Conservation (phyloP, 1,140 invertebrate genomes). For the Trachymyrmex septentrionalis region DNA sequence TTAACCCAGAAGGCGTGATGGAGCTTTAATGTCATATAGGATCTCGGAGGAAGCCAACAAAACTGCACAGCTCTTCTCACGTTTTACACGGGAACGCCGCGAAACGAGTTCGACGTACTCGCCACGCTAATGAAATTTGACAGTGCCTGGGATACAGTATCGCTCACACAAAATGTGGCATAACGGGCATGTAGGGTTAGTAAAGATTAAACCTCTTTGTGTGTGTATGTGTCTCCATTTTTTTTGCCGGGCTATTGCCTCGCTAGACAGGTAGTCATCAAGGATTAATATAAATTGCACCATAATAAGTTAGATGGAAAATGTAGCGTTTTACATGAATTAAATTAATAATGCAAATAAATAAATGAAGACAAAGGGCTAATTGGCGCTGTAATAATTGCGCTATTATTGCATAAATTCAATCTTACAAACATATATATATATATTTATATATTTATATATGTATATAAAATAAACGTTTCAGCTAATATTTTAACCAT, state of each 20-base stretch:
- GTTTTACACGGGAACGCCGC: neutral
- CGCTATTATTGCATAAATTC: too few species aligned
- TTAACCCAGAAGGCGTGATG: constrained; percentile 30
- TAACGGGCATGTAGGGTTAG: constrained; percentile 11
- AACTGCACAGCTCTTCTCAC: constrained; percentile 26
- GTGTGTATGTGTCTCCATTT: constrained; percentile 22
- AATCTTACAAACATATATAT: too few species aligned
- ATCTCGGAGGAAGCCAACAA: constrained; percentile 49
- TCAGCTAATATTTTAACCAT: too few species aligned
- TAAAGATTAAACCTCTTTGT: constrained; percentile 46
- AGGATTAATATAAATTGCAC: neutral
- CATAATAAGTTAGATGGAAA: neutral
- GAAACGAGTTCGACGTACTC: constrained; percentile 60
- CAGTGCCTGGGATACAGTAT: constrained; percentile 39
- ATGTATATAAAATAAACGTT: too few species aligned
- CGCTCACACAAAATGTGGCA: constrained; percentile 41
- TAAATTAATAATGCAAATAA: neutral
- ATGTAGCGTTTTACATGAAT: neutral
- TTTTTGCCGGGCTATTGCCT: neutral
- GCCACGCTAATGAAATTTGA: constrained; percentile 61
- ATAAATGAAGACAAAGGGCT: too few species aligned
- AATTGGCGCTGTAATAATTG: too few species aligned
- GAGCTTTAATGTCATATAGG: constrained; percentile 59
- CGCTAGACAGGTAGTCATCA: neutral
- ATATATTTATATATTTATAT: too few species aligned